These are phyloP conservation scores for Puffinus mauretanicus DNA, from an alignment of 2,113 vertebrate genomes.

Conservation along the genomic window DNA sequence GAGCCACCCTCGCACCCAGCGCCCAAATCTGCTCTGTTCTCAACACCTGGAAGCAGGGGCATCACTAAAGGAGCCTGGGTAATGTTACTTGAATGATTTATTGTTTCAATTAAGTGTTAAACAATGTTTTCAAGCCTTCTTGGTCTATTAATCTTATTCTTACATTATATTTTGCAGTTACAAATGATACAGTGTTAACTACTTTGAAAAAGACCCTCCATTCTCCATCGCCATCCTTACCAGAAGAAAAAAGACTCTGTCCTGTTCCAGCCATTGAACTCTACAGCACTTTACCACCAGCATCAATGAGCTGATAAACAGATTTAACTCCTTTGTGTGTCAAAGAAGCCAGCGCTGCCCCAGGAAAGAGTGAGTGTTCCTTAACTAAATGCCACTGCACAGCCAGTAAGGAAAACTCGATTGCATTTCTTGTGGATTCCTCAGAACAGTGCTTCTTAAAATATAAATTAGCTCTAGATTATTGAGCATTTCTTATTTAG, in stretches of 20 bases:
- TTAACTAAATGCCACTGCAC: neutral
- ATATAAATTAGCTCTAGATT: neutral
- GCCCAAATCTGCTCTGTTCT: neutral
- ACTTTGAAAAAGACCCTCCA: neutral
- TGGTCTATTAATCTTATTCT: neutral
- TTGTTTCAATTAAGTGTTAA: neutral
- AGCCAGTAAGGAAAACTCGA: neutral
- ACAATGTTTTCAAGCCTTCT: neutral
- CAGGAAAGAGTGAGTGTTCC: neutral
- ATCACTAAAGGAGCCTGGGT: neutral
- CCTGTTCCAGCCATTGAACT: neutral
- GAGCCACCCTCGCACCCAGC: accelerated
- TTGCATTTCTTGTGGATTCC: neutral
- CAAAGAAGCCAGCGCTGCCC: neutral
- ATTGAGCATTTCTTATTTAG: neutral
- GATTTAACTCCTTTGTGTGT: neutral
- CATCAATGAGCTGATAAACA: neutral
- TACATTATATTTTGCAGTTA: neutral
- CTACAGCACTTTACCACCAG: neutral
- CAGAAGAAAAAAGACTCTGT: neutral
- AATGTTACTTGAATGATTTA: neutral
- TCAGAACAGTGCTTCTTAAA: neutral
- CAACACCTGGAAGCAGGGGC: neutral
- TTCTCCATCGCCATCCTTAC: neutral
- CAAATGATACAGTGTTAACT: accelerated